Evolutionary conservation across 1,140 invertebrate species (phyloP).

Genomic region (Drosophila sp.): DNA sequence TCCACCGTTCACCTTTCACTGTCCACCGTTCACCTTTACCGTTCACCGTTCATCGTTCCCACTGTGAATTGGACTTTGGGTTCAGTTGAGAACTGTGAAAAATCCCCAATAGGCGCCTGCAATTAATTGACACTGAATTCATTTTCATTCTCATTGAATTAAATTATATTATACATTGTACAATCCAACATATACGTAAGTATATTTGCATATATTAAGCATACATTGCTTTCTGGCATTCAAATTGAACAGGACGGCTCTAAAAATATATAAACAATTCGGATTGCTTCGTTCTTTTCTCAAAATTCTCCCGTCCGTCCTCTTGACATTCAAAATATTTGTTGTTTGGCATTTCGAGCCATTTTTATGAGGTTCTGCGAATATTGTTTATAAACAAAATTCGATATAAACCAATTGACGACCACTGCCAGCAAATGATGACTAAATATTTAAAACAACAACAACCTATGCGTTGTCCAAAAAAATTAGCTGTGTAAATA

Average conservation of each 20-base stretch:
- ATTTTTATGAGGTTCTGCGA: constrained; percentile 72
- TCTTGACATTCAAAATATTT: constrained; percentile 58
- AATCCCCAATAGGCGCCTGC: constrained; percentile 43
- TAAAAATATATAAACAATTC: constrained; percentile 46
- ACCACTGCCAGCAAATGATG: constrained; percentile 65
- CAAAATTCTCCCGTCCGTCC: neutral
- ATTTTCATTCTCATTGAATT: constrained; percentile 61
- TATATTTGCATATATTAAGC: constrained; percentile 7
- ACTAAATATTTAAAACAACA: constrained; percentile 64
- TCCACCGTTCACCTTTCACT: neutral
- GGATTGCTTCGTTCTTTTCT: constrained; percentile 11
- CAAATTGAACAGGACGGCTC: constrained; percentile 10
- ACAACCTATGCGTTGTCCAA: constrained; percentile 5
- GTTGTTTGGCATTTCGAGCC: constrained; percentile 43
- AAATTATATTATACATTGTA: constrained; percentile 44
- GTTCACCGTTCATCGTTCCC: too few species aligned
- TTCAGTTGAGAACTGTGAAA: constrained; percentile 21
- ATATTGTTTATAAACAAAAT: constrained; percentile 74
- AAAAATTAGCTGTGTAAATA: constrained; percentile 45
- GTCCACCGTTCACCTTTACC: neutral
- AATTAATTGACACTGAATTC: constrained; percentile 73
- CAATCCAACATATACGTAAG: neutral
- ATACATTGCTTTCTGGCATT: constrained; percentile 5
- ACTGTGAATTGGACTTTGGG: neutral
- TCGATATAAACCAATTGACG: constrained; percentile 56